Evolutionary conservation across 2,797 vertebrate species (phyloP).

Genomic region (Coreius guichenoti): DNA sequence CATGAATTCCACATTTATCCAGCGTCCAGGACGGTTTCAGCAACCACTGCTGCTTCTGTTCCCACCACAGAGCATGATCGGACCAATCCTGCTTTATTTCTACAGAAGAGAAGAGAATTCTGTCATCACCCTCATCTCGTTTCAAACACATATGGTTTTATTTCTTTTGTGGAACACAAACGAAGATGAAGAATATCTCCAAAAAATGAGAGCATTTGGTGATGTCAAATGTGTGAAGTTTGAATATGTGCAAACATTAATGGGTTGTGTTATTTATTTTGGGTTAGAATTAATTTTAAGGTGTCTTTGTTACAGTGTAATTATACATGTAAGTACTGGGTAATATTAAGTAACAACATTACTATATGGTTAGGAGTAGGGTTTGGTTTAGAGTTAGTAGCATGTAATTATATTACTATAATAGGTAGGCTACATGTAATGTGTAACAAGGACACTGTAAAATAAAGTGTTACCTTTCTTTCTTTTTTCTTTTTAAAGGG

Average conservation of each 20-base stretch:
- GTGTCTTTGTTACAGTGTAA: too few species aligned
- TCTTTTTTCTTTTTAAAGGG: too few species aligned
- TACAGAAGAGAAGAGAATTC: conserved; percentile 50
- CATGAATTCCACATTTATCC: conserved; percentile 81
- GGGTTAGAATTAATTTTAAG: too few species aligned
- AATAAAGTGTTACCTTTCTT: too few species aligned
- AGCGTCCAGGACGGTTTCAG: conserved; percentile 78
- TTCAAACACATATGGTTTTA: neutral
- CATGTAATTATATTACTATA: too few species aligned
- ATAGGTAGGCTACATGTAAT: too few species aligned
- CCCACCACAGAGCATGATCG: conserved; percentile 83
- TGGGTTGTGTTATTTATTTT: too few species aligned
- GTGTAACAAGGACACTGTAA: too few species aligned
- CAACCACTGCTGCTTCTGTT: conserved; percentile 82
- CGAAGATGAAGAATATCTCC: neutral
- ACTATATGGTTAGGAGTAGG: too few species aligned
- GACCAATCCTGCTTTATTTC: conserved; percentile 81
- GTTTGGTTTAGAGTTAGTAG: too few species aligned
- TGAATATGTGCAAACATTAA: neutral
- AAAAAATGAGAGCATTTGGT: neutral
- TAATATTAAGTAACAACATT: too few species aligned
- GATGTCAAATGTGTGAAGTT: neutral
- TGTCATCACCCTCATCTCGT: neutral
- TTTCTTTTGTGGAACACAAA: neutral
- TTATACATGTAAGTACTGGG: too few species aligned